Conservation (phyloP, 2,888 invertebrate genomes). For the Drosophila stalkeri region DNA sequence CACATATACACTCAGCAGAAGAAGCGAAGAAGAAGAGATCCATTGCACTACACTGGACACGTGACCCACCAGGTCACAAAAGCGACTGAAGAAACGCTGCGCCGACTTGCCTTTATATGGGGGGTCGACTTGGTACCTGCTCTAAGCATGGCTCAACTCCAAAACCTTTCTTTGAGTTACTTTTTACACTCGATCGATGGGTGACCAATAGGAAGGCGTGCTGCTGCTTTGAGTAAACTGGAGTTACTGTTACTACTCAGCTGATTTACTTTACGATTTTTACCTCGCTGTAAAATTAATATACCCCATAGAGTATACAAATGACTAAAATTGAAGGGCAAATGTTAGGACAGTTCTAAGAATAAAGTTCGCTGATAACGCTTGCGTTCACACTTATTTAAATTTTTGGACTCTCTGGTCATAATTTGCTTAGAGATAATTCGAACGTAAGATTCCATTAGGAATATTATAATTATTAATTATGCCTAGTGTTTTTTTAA, state of each 20-base stretch:
- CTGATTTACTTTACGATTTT: too few relatives aligned
- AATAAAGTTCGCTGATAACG: conserved; percentile 4
- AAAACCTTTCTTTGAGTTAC: background rate
- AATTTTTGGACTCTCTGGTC: background rate
- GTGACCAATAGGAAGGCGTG: background rate
- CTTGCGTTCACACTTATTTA: background rate
- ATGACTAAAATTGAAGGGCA: background rate
- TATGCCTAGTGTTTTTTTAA: background rate
- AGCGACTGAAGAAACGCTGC: background rate
- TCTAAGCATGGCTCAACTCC: background rate
- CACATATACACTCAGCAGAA: background rate
- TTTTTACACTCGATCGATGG: background rate
- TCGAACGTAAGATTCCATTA: background rate
- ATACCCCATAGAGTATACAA: background rate
- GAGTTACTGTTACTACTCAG: background rate
- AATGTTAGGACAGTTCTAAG: background rate
- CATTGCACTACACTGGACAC: background rate
- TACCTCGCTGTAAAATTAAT: background rate
- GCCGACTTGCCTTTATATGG: background rate
- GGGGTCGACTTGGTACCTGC: background rate
- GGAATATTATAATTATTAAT: background rate
- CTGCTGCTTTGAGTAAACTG: background rate
- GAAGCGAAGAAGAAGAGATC: background rate
- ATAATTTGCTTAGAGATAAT: background rate
- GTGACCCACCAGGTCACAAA: background rate